phyloP scores from a whole-genome alignment of 2,888 invertebrate species.

The Napeogenes inachia region DNA sequence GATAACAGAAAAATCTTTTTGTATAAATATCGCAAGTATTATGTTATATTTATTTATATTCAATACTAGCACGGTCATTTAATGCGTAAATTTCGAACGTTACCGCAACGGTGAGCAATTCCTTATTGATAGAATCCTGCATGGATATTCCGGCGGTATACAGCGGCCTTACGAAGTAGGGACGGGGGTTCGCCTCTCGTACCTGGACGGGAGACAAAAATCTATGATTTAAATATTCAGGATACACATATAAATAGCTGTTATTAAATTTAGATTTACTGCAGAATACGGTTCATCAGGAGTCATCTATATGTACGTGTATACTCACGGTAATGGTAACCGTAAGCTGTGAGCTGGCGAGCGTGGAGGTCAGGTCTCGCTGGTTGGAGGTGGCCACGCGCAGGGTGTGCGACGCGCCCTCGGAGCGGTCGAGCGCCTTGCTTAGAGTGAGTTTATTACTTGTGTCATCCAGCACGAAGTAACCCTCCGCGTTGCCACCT shows the following conservation, averaged over 20 bases:
- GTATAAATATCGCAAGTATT: neutral
- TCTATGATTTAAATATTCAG: too few species aligned
- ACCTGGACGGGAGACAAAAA: constrained; percentile 56
- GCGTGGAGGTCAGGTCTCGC: constrained; percentile 39
- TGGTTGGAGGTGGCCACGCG: constrained; percentile 71
- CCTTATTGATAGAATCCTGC: constrained; percentile 59
- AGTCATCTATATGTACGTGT: neutral
- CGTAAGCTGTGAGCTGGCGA: constrained; percentile 50
- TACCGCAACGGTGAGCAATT: constrained; percentile 70
- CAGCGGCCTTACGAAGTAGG: constrained; percentile 64
- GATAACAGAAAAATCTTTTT: too few species aligned
- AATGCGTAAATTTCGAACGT: neutral
- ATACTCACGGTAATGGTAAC: constrained; percentile 67
- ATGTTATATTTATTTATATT: constrained; percentile 11
- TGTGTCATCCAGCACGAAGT: constrained; percentile 53
- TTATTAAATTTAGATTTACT: too few species aligned
- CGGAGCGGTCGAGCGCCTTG: constrained; percentile 64
- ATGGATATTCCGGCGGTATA: constrained; percentile 75
- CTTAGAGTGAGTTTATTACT: constrained; percentile 54
- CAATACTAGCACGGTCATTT: neutral
- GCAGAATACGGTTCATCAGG: neutral
- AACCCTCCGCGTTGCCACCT: constrained; percentile 55
- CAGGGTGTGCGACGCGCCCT: constrained; percentile 52
- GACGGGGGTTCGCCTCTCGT: constrained; percentile 79
- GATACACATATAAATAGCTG: too few species aligned